These are phyloP conservation scores for Lepus timidus DNA, from an alignment of 2,113 vertebrate genomes.

Conservation along the genomic window DNA sequence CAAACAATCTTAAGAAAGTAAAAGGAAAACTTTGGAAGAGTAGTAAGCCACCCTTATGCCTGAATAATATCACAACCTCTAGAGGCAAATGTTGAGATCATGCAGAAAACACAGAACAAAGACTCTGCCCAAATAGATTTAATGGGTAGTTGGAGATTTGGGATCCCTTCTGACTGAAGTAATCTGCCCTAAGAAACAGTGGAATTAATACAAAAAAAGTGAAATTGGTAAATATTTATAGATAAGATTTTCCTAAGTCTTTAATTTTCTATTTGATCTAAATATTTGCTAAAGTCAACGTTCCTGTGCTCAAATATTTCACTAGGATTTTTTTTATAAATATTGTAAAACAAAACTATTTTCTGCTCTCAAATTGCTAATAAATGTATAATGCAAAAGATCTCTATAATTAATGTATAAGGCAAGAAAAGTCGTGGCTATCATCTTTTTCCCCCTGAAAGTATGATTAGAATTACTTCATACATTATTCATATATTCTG, in stretches of 20 bases:
- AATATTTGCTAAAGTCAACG: constrained; percentile 58
- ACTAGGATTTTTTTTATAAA: constrained; percentile 14
- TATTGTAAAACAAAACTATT: constrained; percentile 69
- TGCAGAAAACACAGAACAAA: neutral
- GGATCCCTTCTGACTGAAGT: neutral
- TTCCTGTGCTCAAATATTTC: constrained; percentile 48
- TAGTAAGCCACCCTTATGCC: neutral
- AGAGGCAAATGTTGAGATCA: neutral
- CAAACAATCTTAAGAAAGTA: no score
- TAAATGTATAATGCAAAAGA: constrained; percentile 73
- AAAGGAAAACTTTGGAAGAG: neutral
- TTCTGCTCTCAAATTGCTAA: constrained; percentile 66
- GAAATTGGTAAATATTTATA: constrained; percentile 10
- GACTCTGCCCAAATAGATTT: neutral
- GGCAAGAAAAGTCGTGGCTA: constrained; percentile 62
- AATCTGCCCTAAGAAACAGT: neutral
- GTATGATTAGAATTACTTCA: constrained; percentile 75
- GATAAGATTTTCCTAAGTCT: constrained; percentile 22
- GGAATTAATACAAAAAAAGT: neutral
- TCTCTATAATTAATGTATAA: constrained; percentile 80
- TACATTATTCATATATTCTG: constrained; percentile 75
- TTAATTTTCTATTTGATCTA: constrained; percentile 34
- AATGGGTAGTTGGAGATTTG: neutral
- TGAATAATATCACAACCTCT: neutral
- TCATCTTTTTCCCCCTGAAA: constrained; percentile 39